These are phyloP conservation scores for Bagarius yarrelli DNA, from an alignment of 2,113 vertebrate species.

Conservation along the genomic window DNA sequence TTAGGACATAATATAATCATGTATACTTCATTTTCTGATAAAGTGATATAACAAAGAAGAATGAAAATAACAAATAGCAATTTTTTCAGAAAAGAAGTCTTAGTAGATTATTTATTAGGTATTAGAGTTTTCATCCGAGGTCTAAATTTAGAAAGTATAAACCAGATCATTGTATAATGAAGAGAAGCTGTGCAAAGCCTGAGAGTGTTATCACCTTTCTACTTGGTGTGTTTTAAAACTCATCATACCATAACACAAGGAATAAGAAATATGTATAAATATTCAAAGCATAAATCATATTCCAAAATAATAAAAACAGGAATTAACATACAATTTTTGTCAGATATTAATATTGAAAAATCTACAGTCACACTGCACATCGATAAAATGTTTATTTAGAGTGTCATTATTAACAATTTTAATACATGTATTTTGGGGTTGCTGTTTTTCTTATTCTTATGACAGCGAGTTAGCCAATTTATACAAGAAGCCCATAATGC, in stretches of 20 bases:
- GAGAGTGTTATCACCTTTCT: not conserved
- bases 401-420: not conserved
- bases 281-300: not conserved
- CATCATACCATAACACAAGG: not conserved
- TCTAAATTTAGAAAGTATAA: too few species aligned
- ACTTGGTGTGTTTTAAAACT: not conserved
- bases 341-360: not conserved
- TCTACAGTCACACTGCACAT: not conserved
- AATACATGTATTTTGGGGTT: too few species aligned
- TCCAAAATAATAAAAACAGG: not conserved
- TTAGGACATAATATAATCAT: not conserved
- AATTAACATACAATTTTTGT: not conserved
- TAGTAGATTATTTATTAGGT: too few species aligned
- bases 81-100: too few species aligned
- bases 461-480: not conserved
- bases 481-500: not conserved
- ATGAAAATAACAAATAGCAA: too few species aligned
- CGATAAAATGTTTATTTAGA: not conserved
- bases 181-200: not conserved
- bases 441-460: not conserved
- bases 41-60: not conserved
- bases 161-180: not conserved
- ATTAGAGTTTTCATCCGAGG: too few species aligned
- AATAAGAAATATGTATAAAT: not conserved
- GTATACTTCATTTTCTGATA: not conserved